Base-by-base conservation (phyloP, 2,888 invertebrate species). In the Mythimna loreyi region DNA sequence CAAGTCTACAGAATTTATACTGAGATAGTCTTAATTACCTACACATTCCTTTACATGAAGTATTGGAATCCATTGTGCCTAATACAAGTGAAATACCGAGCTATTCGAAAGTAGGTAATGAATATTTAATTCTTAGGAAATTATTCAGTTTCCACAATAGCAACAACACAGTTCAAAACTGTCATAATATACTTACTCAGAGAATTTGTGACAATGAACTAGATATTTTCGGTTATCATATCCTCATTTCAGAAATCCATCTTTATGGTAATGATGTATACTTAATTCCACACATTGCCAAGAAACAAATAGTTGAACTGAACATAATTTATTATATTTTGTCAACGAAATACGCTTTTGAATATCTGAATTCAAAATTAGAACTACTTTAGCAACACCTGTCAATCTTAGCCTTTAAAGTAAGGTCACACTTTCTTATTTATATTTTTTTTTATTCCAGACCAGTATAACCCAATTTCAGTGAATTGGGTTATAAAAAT, bases 1-100 rank as follows among this genome's bases (percentile, higher is more conserved):
- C 72, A 80, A 80, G 79, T 81, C 75, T 78, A 67, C 74, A 50
- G 58, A 67, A 49, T 78, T n/a, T 73, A 60, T 45, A 60, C 43
- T 3, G 47, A 57, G 60, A 58, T 64, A 66, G 67, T 77, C 40
- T 21, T 53, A 78, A 75, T 78, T 67, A 78, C 65, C 36, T 40
- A 72, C 49, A 59, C 53, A 61, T 75, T 78, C 67, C 45, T 50
- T 55, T 21, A 49, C 47, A n/a, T 71, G 7, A 43, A 53, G 19
- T 28, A 59, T 57, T 60, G 30, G 36, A 56, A 67, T 77, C 33
- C 21, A 33, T 19, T 47, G 33, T 55, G 7, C 33, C 21, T 19
- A 40, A 53, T 30, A 21, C 2, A 25, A 47, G 40, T 28, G 13
- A 49, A 55, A 65, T 55, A 25, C 2, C 3, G 7, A 33, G 21